Conservation (phyloP, 2,113 vertebrate species). For the Asarcornis scutulata region DNA sequence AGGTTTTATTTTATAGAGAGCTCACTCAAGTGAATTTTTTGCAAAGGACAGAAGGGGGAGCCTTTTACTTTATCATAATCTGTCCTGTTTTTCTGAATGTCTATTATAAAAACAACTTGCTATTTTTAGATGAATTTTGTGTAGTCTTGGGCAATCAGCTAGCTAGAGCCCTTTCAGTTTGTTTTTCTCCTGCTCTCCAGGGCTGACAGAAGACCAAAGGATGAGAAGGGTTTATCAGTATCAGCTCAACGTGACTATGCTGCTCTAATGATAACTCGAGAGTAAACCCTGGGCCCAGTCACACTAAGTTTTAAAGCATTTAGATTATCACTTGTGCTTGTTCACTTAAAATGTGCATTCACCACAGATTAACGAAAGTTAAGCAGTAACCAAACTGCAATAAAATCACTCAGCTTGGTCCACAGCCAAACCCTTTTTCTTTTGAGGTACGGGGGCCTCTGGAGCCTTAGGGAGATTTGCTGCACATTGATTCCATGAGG, state of each 20-base stretch:
- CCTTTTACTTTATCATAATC: neutral
- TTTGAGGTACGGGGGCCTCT: neutral
- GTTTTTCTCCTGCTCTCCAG: neutral
- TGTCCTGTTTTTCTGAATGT: neutral
- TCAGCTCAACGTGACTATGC: neutral
- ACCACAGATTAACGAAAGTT: neutral
- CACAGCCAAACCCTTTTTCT: neutral
- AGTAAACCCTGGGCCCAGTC: neutral
- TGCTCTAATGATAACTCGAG: neutral
- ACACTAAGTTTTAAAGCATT: neutral
- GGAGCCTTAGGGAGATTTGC: neutral
- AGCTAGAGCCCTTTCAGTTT: neutral
- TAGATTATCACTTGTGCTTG: neutral
- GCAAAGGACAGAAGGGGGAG: neutral
- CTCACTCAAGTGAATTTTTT: neutral
- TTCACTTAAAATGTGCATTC: neutral
- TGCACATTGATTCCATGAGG: neutral
- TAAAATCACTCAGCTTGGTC: neutral
- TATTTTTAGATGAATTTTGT: neutral
- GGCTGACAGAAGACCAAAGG: neutral
- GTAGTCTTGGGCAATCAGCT: neutral
- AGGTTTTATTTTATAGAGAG: neutral
- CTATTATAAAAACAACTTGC: neutral
- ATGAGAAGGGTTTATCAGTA: neutral
- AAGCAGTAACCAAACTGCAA: neutral